A percentile compares a stretch with the other conserved stretches of the same genome.
These are phyloP conservation scores for Agrochola macilenta DNA, from an alignment of 2,888 invertebrate genomes.

Conservation along the genomic window DNA sequence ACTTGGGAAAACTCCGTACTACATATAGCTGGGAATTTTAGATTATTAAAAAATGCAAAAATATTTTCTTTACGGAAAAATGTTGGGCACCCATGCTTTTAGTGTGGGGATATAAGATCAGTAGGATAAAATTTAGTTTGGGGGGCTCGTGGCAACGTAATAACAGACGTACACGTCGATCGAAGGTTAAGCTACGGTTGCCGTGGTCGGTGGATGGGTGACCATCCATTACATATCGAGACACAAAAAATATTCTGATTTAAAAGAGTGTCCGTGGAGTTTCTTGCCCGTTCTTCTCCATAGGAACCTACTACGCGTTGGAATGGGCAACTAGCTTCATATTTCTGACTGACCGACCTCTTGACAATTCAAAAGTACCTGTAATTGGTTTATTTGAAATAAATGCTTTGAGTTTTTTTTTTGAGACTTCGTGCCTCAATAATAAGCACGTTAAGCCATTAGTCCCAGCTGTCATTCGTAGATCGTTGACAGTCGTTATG, in stretches of 20 bases:
- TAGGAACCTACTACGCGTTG: too few species aligned
- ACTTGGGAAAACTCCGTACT: conserved; percentile 4
- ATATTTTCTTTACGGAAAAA: neutral
- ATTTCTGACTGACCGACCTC: too few species aligned
- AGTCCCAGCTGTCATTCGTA: neutral
- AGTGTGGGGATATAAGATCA: neutral
- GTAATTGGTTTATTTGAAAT: too few species aligned
- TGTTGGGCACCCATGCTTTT: neutral
- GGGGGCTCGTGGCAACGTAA: neutral
- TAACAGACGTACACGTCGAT: neutral
- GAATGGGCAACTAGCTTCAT: too few species aligned
- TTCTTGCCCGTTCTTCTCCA: too few species aligned
- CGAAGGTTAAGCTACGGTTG: neutral
- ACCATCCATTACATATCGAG: neutral
- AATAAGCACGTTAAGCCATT: too few species aligned
- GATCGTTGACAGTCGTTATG: neutral
- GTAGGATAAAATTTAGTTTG: too few species aligned
- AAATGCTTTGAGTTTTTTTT: too few species aligned
- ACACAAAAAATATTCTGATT: too few species aligned
- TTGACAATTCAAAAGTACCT: too few species aligned
- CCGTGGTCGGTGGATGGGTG: neutral
- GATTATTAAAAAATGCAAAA: neutral
- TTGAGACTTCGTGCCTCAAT: too few species aligned
- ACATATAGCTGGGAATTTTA: conserved; percentile 7
- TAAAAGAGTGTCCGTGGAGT: too few species aligned